These are phyloP conservation scores for Trichacis sp. DNA, from an alignment of 2,888 invertebrate genomes.

Conservation along the genomic window DNA sequence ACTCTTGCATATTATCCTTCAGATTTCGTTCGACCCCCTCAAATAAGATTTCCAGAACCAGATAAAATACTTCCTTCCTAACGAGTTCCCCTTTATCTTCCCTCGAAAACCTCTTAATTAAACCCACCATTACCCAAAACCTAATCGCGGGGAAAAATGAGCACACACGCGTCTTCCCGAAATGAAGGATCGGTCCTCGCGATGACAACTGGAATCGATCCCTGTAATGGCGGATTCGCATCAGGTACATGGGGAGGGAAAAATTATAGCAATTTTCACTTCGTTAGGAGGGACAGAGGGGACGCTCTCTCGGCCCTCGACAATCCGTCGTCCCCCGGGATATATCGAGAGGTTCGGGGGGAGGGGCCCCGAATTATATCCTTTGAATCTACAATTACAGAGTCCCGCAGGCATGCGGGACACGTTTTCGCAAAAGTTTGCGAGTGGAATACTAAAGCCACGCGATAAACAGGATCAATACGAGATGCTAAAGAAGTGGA, in stretches of 20 bases:
- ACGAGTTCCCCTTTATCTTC: too few relatives aligned
- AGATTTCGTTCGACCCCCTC: too few relatives aligned
- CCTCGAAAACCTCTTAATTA: too few relatives aligned
- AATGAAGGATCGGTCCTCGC: too few relatives aligned
- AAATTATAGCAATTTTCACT: slow-evolving; percentile 65
- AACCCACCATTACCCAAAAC: too few relatives aligned
- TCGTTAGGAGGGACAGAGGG: slow-evolving; percentile 55
- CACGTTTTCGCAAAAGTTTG: slow-evolving; percentile 65
- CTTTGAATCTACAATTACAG: slow-evolving; percentile 69
- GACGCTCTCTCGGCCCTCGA: slow-evolving; percentile 15
- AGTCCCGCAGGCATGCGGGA: slow-evolving; percentile 59
- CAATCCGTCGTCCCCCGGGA: slow-evolving; percentile 39
- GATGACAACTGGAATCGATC: background rate
- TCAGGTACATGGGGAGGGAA: slow-evolving; percentile 22
- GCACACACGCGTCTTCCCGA: too few relatives aligned
- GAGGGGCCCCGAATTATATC: slow-evolving; percentile 61
- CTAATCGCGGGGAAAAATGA: too few relatives aligned
- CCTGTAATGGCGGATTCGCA: slow-evolving; percentile 8
- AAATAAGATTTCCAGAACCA: too few relatives aligned
- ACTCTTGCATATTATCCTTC: too few relatives aligned
- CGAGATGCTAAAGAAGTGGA: slow-evolving; percentile 27
- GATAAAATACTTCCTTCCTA: too few relatives aligned
- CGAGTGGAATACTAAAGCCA: slow-evolving; percentile 65
- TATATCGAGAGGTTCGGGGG: too few relatives aligned
- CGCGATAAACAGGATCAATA: slow-evolving; percentile 67